Percentiles rank a stretch among this genome's conserved stretches.
Evolutionary conservation across 2,888 invertebrate genomes (phyloP).

Genomic region (Metalampra italica): DNA sequence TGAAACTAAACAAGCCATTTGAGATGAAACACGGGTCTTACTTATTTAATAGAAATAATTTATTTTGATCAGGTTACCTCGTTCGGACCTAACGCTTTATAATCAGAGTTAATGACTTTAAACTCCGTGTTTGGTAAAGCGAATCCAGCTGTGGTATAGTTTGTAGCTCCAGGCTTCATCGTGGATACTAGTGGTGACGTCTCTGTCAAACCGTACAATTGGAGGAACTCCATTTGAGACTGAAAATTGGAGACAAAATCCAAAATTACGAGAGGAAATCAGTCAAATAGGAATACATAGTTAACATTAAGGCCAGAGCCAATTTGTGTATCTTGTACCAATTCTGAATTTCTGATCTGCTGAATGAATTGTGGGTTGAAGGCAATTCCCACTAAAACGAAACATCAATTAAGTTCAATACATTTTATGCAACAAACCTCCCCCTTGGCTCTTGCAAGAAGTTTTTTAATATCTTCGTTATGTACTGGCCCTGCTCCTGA

Average conservation of each 20-base stretch:
- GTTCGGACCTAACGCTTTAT: slow-evolving; percentile 68
- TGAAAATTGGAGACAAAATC: slow-evolving; percentile 18
- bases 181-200: slow-evolving; percentile 77
- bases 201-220: slow-evolving; percentile 85
- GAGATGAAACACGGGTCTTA: not conserved
- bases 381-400: too few relatives aligned
- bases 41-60: not conserved
- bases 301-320: too few relatives aligned
- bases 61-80: slow-evolving; percentile 35
- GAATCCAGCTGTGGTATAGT: slow-evolving; percentile 70
- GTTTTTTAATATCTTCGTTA: slow-evolving; percentile 67
- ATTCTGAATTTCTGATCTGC: too few relatives aligned
- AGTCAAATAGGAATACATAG: not conserved
- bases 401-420: not conserved
- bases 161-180: slow-evolving; percentile 34
- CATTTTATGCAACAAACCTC: not conserved
- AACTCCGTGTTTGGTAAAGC: slow-evolving; percentile 79
- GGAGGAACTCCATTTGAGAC: slow-evolving; percentile 36
- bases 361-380: too few relatives aligned
- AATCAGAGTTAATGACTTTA: slow-evolving; percentile 68
- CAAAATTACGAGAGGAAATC: not conserved
- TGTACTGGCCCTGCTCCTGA: slow-evolving; percentile 85
- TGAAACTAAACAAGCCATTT: too few relatives aligned
- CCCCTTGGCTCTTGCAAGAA: slow-evolving; percentile 65
- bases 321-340: too few relatives aligned